Conservation (phyloP, 2,797 vertebrate genomes). For the Myiothlypis chrysogaster region DNA sequence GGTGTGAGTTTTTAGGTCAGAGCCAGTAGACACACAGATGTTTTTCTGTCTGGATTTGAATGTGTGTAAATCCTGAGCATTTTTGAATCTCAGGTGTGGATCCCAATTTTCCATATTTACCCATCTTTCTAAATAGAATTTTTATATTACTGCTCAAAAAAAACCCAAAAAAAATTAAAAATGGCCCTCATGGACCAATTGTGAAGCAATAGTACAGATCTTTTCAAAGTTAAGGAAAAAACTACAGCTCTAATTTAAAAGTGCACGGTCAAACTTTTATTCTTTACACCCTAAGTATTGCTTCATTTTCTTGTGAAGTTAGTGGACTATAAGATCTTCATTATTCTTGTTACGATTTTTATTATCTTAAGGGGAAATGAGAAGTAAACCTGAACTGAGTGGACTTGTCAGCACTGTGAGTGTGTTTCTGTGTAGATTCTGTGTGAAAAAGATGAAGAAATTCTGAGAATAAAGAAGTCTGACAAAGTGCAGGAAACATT, state of each 20-base stretch:
- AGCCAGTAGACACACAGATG: neutral
- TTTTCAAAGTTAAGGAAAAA: neutral
- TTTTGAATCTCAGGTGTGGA: neutral
- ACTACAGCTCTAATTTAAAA: neutral
- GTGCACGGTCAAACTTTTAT: neutral
- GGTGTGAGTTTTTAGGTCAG: neutral
- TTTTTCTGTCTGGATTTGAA: neutral
- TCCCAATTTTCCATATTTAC: neutral
- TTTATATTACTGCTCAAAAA: neutral
- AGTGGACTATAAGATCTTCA: neutral
- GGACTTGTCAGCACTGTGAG: neutral
- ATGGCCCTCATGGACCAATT: neutral
- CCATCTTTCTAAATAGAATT: neutral
- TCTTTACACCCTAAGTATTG: neutral
- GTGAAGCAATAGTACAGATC: neutral
- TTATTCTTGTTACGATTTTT: neutral
- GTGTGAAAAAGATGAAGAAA: neutral
- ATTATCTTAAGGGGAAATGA: neutral
- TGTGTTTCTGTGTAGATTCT: neutral
- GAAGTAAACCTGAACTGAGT: constrained; percentile 2
- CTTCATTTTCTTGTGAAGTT: neutral
- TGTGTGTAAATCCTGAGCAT: neutral
- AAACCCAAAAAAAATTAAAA: neutral
- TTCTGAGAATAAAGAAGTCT: constrained; percentile 42
- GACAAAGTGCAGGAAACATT: neutral